A percentile compares a stretch with the other conserved stretches of the same genome.
These are phyloP conservation scores for Ceratina australensis DNA, from an alignment of 1,140 invertebrate species.

Conservation along the genomic window DNA sequence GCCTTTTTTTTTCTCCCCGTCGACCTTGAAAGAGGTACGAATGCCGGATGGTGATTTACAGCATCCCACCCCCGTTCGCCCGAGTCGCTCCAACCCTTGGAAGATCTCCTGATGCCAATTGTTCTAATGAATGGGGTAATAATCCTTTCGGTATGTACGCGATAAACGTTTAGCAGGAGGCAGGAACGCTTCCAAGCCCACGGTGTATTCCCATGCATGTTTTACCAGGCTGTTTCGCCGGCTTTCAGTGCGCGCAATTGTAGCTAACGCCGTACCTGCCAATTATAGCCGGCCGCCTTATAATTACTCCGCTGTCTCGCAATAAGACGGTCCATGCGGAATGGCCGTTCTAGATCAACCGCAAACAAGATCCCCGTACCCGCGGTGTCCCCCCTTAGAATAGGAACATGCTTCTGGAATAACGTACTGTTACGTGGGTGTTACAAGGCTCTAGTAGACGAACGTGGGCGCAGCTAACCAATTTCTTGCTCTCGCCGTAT, in stretches of 20 bases:
- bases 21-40: slow-evolving; percentile 49
- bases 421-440: slow-evolving; percentile 50
- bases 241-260: background rate
- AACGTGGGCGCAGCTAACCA: slow-evolving; percentile 39
- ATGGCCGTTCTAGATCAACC: slow-evolving; percentile 53
- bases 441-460: slow-evolving; percentile 43
- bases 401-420: slow-evolving; percentile 55
- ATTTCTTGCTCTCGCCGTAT: slow-evolving; percentile 16
- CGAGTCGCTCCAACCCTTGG: background rate
- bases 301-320: slow-evolving; percentile 49
- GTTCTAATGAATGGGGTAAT: background rate
- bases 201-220: slow-evolving; percentile 41
- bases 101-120: background rate
- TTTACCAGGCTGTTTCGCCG: slow-evolving; percentile 27
- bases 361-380: slow-evolving; percentile 52
- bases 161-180: slow-evolving; percentile 1
- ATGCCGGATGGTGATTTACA: slow-evolving; percentile 56
- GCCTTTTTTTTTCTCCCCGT: slow-evolving; percentile 38
- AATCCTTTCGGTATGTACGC: background rate
- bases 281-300: slow-evolving; percentile 43
- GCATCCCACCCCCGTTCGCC: background rate
- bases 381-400: slow-evolving; percentile 40
- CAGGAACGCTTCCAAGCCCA: slow-evolving; percentile 25
- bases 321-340: slow-evolving; percentile 39
- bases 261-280: slow-evolving; percentile 14